A percentile compares a stretch with the other conserved stretches of the same genome.
Conservation (phyloP, 2,888 invertebrate genomes). For the Metallyticus violacea region DNA sequence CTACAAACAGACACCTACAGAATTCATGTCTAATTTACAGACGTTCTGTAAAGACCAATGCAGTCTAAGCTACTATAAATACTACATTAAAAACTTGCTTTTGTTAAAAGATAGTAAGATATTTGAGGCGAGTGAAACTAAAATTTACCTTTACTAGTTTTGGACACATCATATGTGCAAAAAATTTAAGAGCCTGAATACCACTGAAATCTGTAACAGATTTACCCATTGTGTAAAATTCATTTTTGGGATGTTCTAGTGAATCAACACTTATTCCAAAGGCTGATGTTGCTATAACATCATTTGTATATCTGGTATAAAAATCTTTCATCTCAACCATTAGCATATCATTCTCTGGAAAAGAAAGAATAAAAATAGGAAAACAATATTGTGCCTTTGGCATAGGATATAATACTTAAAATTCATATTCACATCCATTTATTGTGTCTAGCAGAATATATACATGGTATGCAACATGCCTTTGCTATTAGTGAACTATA, state of each 20-base stretch:
- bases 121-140: no score
- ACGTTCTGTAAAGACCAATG: no score
- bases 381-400: not conserved
- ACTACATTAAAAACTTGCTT: no score
- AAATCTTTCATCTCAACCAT: conserved; percentile 49
- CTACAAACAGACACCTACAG: no score
- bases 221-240: conserved; percentile 50
- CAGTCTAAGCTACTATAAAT: no score
- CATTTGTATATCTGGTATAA: conserved; percentile 55
- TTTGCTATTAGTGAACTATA: no score
- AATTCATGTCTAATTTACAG: no score
- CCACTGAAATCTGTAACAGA: conserved; percentile 32
- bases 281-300: conserved; percentile 57
- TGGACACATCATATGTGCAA: conserved; percentile 20
- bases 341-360: not conserved
- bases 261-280: conserved; percentile 59
- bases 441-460: no score
- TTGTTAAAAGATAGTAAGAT: no score
- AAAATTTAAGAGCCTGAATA: conserved; percentile 28
- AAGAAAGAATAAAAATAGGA: not conserved
- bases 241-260: conserved; percentile 51
- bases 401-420: no score
- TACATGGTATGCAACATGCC: no score
- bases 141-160: conserved; percentile 18
- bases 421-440: no score